Conservation (phyloP, 1,140 invertebrate genomes). For the Latrodectus geometricus region DNA sequence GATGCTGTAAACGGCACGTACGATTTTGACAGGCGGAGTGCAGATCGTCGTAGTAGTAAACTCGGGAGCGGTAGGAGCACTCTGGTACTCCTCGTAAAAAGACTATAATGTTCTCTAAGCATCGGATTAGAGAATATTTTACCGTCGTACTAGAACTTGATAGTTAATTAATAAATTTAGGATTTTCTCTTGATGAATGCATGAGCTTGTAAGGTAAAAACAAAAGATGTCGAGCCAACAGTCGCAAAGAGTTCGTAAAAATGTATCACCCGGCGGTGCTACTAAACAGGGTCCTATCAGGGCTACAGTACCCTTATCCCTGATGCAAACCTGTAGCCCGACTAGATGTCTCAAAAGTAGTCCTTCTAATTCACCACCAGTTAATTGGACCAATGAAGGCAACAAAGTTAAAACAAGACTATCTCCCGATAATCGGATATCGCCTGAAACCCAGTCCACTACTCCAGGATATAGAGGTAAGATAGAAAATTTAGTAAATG, state of each 20-base stretch:
- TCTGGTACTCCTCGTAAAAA: not conserved
- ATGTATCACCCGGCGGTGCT: slow-evolving; percentile 61
- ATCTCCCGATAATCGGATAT: slow-evolving; percentile 60
- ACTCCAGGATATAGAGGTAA: slow-evolving; percentile 43
- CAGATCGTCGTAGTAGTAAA: not conserved
- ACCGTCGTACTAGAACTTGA: not conserved
- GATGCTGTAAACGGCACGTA: slow-evolving; percentile 32
- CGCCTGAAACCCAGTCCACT: slow-evolving; percentile 55
- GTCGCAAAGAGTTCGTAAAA: slow-evolving; percentile 65
- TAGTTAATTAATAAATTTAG: slow-evolving; percentile 18
- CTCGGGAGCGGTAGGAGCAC: not conserved
- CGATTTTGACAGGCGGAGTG: slow-evolving; percentile 49
- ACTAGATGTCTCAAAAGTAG: slow-evolving; percentile 50
- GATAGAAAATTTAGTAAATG: not conserved
- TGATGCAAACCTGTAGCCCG: slow-evolving; percentile 63
- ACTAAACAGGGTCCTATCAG: slow-evolving; percentile 62
- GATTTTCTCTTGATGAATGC: slow-evolving; percentile 23
- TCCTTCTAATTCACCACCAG: slow-evolving; percentile 57
- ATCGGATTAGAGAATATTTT: slow-evolving; percentile 25
- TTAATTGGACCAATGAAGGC: slow-evolving; percentile 39
- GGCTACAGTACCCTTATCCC: slow-evolving; percentile 63
- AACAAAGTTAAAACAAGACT: slow-evolving; percentile 56
- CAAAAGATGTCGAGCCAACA: slow-evolving; percentile 51
- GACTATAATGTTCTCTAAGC: slow-evolving; percentile 42
- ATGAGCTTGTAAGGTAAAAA: slow-evolving; percentile 41